Conservation (phyloP, 2,797 vertebrate genomes). For the Gymnodraco acuticeps region DNA sequence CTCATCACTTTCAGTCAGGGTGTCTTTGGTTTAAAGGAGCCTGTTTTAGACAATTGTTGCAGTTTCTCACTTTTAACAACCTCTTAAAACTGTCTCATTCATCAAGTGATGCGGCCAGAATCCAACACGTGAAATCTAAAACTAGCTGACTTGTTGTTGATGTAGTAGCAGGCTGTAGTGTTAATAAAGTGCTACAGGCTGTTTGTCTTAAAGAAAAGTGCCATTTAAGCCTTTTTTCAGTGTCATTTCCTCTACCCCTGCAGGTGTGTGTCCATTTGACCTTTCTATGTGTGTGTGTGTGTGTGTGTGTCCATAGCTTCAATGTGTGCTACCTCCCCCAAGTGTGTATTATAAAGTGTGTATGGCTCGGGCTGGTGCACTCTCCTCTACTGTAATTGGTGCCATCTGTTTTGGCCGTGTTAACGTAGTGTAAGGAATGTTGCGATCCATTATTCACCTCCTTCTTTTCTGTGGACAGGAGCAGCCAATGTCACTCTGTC, state of each 20-base stretch:
- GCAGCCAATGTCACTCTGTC: conserved; percentile 46
- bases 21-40: conserved; percentile 3
- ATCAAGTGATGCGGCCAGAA: neutral
- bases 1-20: neutral
- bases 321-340: conserved; percentile 23
- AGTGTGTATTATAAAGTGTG: conserved; percentile 41
- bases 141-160: conserved; percentile 29
- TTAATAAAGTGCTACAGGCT: conserved; percentile 11
- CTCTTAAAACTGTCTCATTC: neutral
- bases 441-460: conserved; percentile 66
- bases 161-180: neutral
- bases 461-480: conserved; percentile 55
- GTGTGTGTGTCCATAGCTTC: conserved; percentile 6
- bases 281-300: conserved; percentile 15
- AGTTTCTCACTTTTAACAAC: conserved; percentile 12
- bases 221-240: conserved; percentile 43
- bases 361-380: conserved; percentile 8
- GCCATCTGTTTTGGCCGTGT: conserved; percentile 76
- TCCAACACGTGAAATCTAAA: neutral
- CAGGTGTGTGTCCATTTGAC: conserved; percentile 48
- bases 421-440: conserved; percentile 65
- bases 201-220: conserved; percentile 49
- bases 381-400: conserved; percentile 74
- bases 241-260: conserved; percentile 61
- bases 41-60: conserved; percentile 1